Evolutionary conservation across 2,888 invertebrate genomes (phyloP).

Genomic region (Lepidocyrtoides sp.): DNA sequence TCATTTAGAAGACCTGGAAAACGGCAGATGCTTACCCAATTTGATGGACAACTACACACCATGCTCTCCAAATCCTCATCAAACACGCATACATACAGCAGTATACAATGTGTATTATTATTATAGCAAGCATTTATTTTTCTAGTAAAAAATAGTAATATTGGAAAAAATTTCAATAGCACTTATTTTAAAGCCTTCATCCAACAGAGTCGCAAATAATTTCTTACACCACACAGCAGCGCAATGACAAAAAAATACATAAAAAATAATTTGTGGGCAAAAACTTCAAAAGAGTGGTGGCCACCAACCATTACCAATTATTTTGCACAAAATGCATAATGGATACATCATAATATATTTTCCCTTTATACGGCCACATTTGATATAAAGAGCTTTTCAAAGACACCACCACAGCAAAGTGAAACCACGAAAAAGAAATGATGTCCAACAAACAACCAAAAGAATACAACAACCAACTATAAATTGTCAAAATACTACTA

Average conservation of each 20-base stretch:
- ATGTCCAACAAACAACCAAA: slow-evolving; percentile 27
- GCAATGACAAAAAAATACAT: neutral
- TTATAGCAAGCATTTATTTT: too few relatives aligned
- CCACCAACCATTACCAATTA: slow-evolving; percentile 46
- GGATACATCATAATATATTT: slow-evolving; percentile 3
- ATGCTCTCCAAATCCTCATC: too few relatives aligned
- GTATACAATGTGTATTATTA: too few relatives aligned
- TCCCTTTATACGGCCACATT: neutral
- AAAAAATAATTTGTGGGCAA: slow-evolving; percentile 1
- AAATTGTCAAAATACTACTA: neutral
- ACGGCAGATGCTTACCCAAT: too few relatives aligned
- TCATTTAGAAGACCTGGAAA: too few relatives aligned
- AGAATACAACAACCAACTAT: too few relatives aligned
- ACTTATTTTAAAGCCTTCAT: too few relatives aligned
- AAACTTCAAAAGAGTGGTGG: slow-evolving; percentile 15
- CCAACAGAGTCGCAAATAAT: too few relatives aligned
- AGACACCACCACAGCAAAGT: slow-evolving; percentile 25
- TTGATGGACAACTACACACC: too few relatives aligned
- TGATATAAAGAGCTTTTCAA: neutral
- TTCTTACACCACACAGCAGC: neutral
- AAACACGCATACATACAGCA: too few relatives aligned
- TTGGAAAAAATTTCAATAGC: too few relatives aligned
- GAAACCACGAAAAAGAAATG: slow-evolving; percentile 33
- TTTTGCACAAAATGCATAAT: neutral
- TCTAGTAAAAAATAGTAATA: too few relatives aligned